A percentile compares a stretch with the other conserved stretches of the same genome.
These are phyloP conservation scores for Drosophila repleta DNA, from an alignment of 1,140 invertebrate genomes.

Conservation along the genomic window DNA sequence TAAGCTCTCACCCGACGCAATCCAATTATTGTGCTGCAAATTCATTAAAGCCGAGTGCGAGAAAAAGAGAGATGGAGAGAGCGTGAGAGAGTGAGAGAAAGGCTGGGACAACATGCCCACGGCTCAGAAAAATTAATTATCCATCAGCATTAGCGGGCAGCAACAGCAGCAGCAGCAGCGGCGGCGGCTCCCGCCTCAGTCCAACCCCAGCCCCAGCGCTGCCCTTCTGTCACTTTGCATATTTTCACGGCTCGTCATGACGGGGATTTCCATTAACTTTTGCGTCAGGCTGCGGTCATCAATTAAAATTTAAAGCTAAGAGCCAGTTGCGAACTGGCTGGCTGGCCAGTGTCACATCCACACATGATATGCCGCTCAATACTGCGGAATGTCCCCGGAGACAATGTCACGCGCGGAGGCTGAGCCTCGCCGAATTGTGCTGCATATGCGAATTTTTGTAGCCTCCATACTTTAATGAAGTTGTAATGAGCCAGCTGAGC, in stretches of 20 bases:
- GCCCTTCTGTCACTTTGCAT: slow-evolving; percentile 65
- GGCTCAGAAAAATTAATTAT: slow-evolving; percentile 73
- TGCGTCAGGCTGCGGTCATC: slow-evolving; percentile 55
- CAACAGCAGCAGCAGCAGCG: not conserved
- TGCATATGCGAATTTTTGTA: slow-evolving; percentile 58
- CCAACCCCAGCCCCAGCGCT: not conserved
- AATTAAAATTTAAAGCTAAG: slow-evolving; percentile 71
- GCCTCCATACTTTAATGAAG: slow-evolving; percentile 69
- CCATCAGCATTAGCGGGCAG: slow-evolving; percentile 65
- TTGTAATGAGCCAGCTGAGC: slow-evolving; percentile 61
- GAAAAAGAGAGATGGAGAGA: not conserved
- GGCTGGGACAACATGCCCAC: slow-evolving; percentile 25
- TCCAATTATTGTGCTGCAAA: slow-evolving; percentile 73
- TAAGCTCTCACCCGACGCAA: slow-evolving; percentile 53
- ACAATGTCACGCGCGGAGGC: not conserved
- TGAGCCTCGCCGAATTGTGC: slow-evolving; percentile 36
- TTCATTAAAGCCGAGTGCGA: slow-evolving; percentile 66
- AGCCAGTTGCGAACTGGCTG: slow-evolving; percentile 10
- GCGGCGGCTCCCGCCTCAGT: too few relatives aligned
- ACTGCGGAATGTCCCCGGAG: slow-evolving; percentile 22
- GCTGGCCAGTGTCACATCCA: slow-evolving; percentile 17
- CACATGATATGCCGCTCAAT: slow-evolving; percentile 58
- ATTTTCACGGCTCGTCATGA: slow-evolving; percentile 64
- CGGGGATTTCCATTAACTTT: slow-evolving; percentile 70
- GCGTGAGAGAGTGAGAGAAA: slow-evolving; percentile 6